Evolutionary conservation across 1,140 invertebrate genomes (phyloP).

Genomic region (Drosophila sp.): DNA sequence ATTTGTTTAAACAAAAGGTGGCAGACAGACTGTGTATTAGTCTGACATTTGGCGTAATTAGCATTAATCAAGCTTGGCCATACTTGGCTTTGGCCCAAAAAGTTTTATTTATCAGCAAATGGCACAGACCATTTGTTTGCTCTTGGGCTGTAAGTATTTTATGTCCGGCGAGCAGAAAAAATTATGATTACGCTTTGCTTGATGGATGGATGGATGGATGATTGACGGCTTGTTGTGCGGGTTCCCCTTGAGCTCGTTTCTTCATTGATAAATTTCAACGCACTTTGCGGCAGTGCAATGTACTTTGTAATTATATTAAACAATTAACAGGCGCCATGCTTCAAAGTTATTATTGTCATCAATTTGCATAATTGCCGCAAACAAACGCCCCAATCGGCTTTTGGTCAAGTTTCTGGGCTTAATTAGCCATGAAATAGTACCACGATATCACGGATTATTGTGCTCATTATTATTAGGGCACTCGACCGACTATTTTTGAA

Average conservation of each 20-base stretch:
- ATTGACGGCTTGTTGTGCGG: conserved; percentile 44
- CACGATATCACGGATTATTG: conserved; percentile 1
- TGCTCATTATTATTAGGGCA: not conserved
- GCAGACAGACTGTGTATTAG: conserved; percentile 35
- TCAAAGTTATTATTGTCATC: conserved; percentile 34
- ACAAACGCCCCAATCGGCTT: not conserved
- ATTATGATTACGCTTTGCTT: conserved; percentile 47
- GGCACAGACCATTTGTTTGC: conserved; percentile 39
- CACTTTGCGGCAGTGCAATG: conserved; percentile 38
- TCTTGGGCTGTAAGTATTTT: conserved; percentile 12
- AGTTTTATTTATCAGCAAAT: conserved; percentile 51
- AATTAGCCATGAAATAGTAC: conserved; percentile 41
- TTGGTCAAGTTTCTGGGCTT: conserved; percentile 6
- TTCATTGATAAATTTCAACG: conserved; percentile 60
- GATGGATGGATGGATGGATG: conserved; percentile 24
- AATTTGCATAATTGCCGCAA: conserved; percentile 38
- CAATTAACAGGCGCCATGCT: conserved; percentile 54
- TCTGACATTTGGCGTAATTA: conserved; percentile 70
- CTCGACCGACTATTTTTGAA: not conserved
- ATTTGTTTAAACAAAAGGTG: conserved; percentile 57
- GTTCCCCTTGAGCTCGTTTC: conserved; percentile 74
- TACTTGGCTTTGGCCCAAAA: conserved; percentile 33
- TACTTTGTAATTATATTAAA: conserved; percentile 49
- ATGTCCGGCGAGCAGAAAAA: conserved; percentile 32
- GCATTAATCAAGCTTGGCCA: conserved; percentile 69